Base-by-base conservation (phyloP, 1,140 invertebrate genomes). In the Vollenhovia emeryi region DNA sequence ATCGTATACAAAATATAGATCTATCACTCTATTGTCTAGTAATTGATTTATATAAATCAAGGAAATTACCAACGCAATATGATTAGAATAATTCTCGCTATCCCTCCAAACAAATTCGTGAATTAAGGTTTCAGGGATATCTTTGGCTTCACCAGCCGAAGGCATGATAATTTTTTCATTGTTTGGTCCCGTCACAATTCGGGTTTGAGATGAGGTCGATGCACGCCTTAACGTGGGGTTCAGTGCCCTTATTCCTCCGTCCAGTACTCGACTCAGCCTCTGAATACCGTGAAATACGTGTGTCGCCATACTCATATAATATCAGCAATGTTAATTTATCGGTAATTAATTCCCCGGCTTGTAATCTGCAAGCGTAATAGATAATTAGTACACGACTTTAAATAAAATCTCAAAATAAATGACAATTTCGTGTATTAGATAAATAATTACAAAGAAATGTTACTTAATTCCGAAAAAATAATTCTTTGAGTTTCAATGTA, bases 31-130 rank as follows among this genome's bases (percentile, higher is more conserved):
- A 43, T 43, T n/a, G n/a, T n/a, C 0, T 11, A 43, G 40, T 50
- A 50, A 50, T 50, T 4, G 45, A 9, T 8, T 6, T 50, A 50
- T 50, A 18, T n/a, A 36, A 1, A 57, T 59, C 2, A 71, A 33
- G 1, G 11, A 66, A 62, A 86, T 87, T 78, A 97, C 97, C 91
- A 96, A 86, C 27, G 96, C 95, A 0, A 95, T 95, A 80, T 95
- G 95, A 62, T 97, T 95, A 0, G 95, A 94, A 95, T 95, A 97
- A 91, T 95, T 95, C 1, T 96, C 95, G 15, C 96, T 87, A 90
- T 96, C 95, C 27, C 95, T 92, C 96, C 96, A 97, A 1, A 97
- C 91, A 82, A 95, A 96, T 60, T 97, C 96, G n/a, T 95, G 94
- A 15, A 97, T n/a, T 0, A 95, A 95, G 0, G 93, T 86, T 83